Percentiles rank a stretch among this genome's conserved stretches.
phyloP scores from a whole-genome alignment of 2,888 invertebrate species.

The Gnatocerus cornutus region DNA sequence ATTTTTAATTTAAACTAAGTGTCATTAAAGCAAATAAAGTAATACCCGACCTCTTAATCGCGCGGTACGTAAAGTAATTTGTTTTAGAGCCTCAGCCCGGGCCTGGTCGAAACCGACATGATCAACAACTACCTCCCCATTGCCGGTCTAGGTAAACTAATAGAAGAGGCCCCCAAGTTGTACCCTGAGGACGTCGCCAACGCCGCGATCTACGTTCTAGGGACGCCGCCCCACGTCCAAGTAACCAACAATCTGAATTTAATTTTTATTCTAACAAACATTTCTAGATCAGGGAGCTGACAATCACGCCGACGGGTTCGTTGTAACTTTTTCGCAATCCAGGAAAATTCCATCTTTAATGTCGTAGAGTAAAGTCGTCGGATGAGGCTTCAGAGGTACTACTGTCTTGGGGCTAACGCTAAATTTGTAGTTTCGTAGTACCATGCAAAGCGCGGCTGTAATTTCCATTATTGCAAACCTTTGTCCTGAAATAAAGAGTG shows the following conservation, averaged over 20 bases:
- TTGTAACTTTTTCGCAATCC: constrained; percentile 9
- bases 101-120: constrained; percentile 33
- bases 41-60: no score
- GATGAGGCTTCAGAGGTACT: constrained; percentile 12
- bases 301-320: constrained; percentile 14
- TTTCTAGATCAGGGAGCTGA: constrained; percentile 29
- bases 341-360: constrained; percentile 18
- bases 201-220: constrained; percentile 24
- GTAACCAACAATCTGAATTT: constrained; percentile 11
- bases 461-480: constrained; percentile 33
- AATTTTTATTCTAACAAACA: not conserved
- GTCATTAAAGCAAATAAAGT: no score
- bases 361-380: constrained; percentile 9
- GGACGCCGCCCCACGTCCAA: constrained; percentile 41
- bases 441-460: constrained; percentile 16
- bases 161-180: constrained; percentile 28
- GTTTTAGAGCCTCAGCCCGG: constrained; percentile 53
- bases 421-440: constrained; percentile 24
- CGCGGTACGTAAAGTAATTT: no score
- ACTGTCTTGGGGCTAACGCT: constrained; percentile 1
- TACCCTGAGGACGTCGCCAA: constrained; percentile 30
- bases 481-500: constrained; percentile 19
- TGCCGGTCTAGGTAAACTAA: not conserved
- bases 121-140: not conserved
- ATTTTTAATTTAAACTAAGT: no score